phyloP scores from a whole-genome alignment of 1,140 invertebrate genomes.

The Bombus soroeensis region DNA sequence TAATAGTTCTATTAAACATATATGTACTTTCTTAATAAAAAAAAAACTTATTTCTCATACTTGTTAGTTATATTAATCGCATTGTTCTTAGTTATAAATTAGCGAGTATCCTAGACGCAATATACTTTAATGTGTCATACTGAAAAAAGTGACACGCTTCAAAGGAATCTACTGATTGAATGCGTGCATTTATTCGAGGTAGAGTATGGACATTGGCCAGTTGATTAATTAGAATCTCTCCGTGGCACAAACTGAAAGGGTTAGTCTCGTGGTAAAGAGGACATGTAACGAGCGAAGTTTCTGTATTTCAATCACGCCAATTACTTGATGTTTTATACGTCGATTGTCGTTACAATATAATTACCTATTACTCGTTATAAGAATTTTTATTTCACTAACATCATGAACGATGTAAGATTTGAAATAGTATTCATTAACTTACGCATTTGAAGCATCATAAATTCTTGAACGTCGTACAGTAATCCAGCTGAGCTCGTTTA shows the following conservation, averaged over 20 bases:
- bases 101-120: neutral
- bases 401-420: neutral
- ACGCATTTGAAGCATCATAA: neutral
- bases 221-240: constrained; percentile 32
- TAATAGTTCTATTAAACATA: too few species aligned
- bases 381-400: neutral
- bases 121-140: constrained; percentile 17
- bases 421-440: neutral
- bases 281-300: constrained; percentile 9
- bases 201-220: constrained; percentile 24
- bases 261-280: constrained; percentile 12
- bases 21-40: too few species aligned
- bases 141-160: constrained; percentile 19
- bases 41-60: too few species aligned
- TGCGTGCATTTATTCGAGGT: constrained; percentile 25
- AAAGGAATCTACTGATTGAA: constrained; percentile 24
- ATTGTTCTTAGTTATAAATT: neutral
- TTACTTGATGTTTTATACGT: neutral
- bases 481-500: too few species aligned
- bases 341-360: neutral
- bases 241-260: constrained; percentile 21
- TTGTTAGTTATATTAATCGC: neutral
- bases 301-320: constrained; percentile 1
- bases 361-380: neutral
- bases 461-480: too few species aligned